Percentiles rank a stretch among this genome's conserved stretches.
Evolutionary conservation across 2,113 vertebrate genomes (phyloP).

Genomic region (Raja brachyura): DNA sequence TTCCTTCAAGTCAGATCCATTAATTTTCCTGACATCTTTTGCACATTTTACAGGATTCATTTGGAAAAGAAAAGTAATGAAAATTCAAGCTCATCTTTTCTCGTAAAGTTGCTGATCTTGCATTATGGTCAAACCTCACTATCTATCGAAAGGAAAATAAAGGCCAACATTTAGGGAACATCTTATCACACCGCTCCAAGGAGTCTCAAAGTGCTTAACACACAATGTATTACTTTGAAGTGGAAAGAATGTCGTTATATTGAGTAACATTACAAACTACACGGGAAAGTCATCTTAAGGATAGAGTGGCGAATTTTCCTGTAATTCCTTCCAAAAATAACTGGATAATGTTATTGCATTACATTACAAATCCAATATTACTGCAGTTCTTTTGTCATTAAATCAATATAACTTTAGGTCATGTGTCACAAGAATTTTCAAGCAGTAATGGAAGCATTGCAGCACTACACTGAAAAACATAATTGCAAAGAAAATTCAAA

Average conservation of each 20-base stretch:
- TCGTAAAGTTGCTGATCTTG: neutral
- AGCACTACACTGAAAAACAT: neutral
- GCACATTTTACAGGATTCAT: neutral
- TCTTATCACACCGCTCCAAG: neutral
- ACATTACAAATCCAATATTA: slow-evolving; percentile 30
- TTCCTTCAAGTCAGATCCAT: neutral
- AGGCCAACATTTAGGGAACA: neutral
- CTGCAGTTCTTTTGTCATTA: neutral
- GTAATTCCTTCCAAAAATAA: slow-evolving; percentile 33
- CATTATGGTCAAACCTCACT: neutral
- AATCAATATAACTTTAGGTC: slow-evolving; percentile 17
- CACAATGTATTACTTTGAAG: slow-evolving; percentile 1
- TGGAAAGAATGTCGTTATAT: neutral
- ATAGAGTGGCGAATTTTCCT: neutral
- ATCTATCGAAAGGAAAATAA: neutral
- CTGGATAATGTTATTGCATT: slow-evolving; percentile 20
- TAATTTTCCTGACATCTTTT: neutral
- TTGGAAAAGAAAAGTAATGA: neutral
- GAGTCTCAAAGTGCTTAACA: neutral
- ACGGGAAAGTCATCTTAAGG: neutral
- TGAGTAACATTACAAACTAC: neutral
- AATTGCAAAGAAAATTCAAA: slow-evolving; percentile 30
- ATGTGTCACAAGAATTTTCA: slow-evolving; percentile 1
- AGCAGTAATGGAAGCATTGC: neutral
- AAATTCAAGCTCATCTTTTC: neutral